Conservation (phyloP, 2,113 vertebrate genomes). For the Channa maculata region DNA sequence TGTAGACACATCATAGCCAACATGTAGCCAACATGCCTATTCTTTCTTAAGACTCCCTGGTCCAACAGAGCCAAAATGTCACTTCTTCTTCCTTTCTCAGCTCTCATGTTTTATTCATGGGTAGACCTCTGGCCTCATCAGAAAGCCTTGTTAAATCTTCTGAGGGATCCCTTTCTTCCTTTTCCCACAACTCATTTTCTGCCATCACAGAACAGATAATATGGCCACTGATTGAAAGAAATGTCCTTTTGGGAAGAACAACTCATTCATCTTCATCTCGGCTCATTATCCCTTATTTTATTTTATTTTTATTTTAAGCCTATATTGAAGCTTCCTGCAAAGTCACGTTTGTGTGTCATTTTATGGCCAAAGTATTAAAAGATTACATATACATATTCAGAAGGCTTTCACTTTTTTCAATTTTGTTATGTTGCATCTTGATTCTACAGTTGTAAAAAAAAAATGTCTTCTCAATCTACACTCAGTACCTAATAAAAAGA, state of each 20-base stretch:
- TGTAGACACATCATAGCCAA: constrained; percentile 39
- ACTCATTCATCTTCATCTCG: constrained; percentile 36
- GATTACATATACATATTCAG: no score
- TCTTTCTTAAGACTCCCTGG: constrained; percentile 28
- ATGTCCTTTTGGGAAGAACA: constrained; percentile 63
- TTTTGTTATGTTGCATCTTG: no score
- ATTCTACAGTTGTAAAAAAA: no score
- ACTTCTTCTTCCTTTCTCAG: constrained; percentile 64
- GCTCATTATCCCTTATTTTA: neutral
- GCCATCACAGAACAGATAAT: constrained; percentile 66
- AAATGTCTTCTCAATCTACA: no score
- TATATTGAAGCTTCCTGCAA: constrained; percentile 21
- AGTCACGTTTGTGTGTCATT: constrained; percentile 1
- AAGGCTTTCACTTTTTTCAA: no score
- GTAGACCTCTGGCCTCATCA: constrained; percentile 76
- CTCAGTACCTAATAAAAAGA: no score
- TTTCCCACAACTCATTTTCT: constrained; percentile 68
- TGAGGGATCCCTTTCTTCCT: constrained; percentile 67
- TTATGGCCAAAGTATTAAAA: constrained; percentile 20
- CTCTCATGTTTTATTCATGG: constrained; percentile 79
- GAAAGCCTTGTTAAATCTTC: constrained; percentile 79
- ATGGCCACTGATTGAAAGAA: constrained; percentile 72
- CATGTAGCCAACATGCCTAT: constrained; percentile 9
- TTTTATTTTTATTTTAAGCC: constrained; percentile 12
- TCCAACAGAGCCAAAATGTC: constrained; percentile 60